Conservation (phyloP, 2,888 invertebrate species). For the Podotricha telesiphe region DNA sequence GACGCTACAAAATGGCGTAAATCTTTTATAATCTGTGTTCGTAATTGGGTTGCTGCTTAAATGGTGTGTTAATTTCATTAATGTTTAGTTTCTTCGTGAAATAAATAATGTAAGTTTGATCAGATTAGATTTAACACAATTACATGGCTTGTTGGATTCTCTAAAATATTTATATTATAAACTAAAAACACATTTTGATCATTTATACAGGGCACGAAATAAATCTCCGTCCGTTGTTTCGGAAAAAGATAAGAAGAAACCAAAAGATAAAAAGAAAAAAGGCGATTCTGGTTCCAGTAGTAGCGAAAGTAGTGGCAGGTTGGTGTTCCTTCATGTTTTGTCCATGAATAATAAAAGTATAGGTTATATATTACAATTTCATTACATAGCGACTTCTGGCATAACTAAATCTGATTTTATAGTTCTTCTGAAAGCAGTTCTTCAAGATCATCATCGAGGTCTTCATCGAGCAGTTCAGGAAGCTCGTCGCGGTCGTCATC, state of each 20-base stretch:
- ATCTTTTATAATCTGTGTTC: slow-evolving; percentile 32
- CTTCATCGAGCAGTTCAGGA: slow-evolving; percentile 90
- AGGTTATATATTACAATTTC: slow-evolving; percentile 37
- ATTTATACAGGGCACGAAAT: slow-evolving; percentile 87
- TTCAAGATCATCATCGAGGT: slow-evolving; percentile 90
- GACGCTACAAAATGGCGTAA: slow-evolving; percentile 40
- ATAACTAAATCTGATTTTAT: slow-evolving; percentile 29
- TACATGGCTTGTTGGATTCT: neutral
- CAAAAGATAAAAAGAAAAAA: slow-evolving; percentile 85
- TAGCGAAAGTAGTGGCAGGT: slow-evolving; percentile 91
- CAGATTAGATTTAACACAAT: neutral
- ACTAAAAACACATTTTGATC: slow-evolving; percentile 2
- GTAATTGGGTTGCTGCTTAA: slow-evolving; percentile 21
- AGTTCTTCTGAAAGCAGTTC: slow-evolving; percentile 93
- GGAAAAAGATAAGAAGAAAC: slow-evolving; percentile 89
- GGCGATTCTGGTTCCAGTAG: slow-evolving; percentile 90
- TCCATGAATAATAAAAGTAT: slow-evolving; percentile 21
- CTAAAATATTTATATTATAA: neutral
- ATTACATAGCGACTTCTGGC: neutral
- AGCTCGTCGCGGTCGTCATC: slow-evolving; percentile 84
- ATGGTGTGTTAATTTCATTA: neutral
- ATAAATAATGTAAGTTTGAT: slow-evolving; percentile 16
- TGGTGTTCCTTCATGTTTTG: neutral
- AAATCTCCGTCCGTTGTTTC: slow-evolving; percentile 88
- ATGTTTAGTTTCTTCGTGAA: neutral